Base-by-base conservation (phyloP, 2,888 invertebrate genomes). In the Congeria kusceri region DNA sequence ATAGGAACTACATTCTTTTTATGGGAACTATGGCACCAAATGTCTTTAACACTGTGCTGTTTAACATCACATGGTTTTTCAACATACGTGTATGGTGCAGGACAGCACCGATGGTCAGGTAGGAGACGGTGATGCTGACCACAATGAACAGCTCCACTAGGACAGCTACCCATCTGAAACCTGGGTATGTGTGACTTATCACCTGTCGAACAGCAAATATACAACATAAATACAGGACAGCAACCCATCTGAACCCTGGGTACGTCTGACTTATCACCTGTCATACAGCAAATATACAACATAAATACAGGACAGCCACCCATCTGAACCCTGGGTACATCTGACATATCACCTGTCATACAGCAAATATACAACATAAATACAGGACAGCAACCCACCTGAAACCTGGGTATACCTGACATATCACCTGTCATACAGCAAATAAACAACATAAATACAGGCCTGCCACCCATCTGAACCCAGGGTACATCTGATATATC, bases 111-210 rank as follows among this genome's bases (percentile, higher is more conserved):
- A 91, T 91, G 4, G 92, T 92, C 32, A 93, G 89, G 73, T 86
- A 93, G 15, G 93, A 93, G n/a, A 93, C 93, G 0, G 92, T 91
- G 29, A 93, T 93, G 79, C 92, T 92, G 87, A 92, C 89, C 69
- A 93, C 86, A 25, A 93, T 93, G 77, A 93, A 93, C 27, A 92
- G 57, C 76, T 92, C 90, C 4, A 92, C 90, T 44, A 93, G 81
- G 5, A 90, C 62, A 13, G 92, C 92, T 20, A 93, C 91, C 92
- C 92, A 93, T 62, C 78, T 70, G 75, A 89, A 92, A 5, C 73
- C 67, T 9, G 92, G 90, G 77, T 92, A 91, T 39, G 86, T 80
- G 25, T 87, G 59, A 39, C 88, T 80, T 49, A 93, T 89, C 29
- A 92, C 87, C 91, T 49, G n/a, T n/a, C n/a, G n/a, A n/a, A n/a